Conservation (phyloP, 1,140 invertebrate genomes). For the Panagrolaimus sp. region DNA sequence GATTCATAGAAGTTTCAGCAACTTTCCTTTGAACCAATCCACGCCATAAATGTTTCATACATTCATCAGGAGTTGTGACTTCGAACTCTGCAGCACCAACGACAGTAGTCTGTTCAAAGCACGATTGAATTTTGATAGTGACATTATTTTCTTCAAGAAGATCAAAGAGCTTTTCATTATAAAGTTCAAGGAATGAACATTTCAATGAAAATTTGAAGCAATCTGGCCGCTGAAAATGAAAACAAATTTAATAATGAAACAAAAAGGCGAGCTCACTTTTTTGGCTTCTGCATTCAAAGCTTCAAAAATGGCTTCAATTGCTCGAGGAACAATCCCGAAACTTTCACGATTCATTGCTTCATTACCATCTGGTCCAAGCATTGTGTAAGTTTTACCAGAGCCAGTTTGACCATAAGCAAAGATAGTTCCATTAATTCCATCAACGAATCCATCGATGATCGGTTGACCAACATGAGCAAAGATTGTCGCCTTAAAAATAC, state of each 20-base stretch:
- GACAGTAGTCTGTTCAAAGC: no score
- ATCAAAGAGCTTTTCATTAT: constrained; percentile 13
- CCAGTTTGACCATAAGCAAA: constrained; percentile 19
- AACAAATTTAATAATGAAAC: no score
- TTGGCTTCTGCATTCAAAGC: neutral
- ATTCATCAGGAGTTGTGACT: neutral
- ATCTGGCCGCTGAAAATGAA: no score
- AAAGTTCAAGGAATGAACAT: constrained; percentile 1
- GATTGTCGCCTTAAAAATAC: neutral
- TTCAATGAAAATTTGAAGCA: no score
- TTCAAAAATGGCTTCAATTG: neutral
- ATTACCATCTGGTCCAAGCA: neutral
- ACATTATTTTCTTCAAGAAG: neutral
- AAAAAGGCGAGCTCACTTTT: neutral
- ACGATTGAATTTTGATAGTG: neutral
- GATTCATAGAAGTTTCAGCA: constrained; percentile 60
- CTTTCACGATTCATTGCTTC: neutral
- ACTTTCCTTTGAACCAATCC: neutral
- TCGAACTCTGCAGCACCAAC: no score
- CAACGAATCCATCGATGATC: constrained; percentile 6
- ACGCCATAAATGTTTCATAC: neutral
- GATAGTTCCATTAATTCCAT: constrained; percentile 11
- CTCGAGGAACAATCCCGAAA: neutral
- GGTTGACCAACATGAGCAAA: neutral
- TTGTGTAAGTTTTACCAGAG: constrained; percentile 14